phyloP scores from a whole-genome alignment of 2,113 vertebrate species.

The Ginglymostoma cirratum region DNA sequence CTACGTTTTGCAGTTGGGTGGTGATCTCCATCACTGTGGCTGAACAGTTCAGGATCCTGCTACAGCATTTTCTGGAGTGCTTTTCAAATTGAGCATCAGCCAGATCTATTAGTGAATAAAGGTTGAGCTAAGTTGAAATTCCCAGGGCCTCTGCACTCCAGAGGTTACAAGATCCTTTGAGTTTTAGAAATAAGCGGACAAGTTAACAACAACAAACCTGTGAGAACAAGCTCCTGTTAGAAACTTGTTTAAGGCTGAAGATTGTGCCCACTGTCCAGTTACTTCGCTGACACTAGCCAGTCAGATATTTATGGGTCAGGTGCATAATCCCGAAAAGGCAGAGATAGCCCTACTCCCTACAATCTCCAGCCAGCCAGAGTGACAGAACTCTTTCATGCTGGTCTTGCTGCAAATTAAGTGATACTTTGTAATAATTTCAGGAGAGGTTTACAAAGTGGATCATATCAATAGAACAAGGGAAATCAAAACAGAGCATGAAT shows the following conservation, averaged over 20 bases:
- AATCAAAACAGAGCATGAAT: neutral
- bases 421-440: neutral
- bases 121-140: neutral
- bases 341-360: neutral
- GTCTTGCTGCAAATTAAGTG: neutral
- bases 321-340: neutral
- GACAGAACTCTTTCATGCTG: neutral
- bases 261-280: neutral
- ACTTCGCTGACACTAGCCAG: neutral
- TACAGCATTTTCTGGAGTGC: neutral
- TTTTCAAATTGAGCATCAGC: neutral
- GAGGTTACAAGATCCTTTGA: neutral
- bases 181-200: neutral
- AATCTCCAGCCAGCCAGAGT: neutral
- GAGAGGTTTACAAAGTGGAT: neutral
- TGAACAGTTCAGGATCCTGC: neutral
- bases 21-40: neutral
- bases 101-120: neutral
- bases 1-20: neutral
- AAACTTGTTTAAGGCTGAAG: neutral
- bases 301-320: neutral
- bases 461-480: neutral
- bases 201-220: neutral
- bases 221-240: neutral
- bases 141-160: neutral